Percentiles rank a stretch among this genome's conserved stretches.
These are phyloP conservation scores for Coccyzus lansbergi DNA, from an alignment of 2,797 vertebrate genomes.

Conservation along the genomic window DNA sequence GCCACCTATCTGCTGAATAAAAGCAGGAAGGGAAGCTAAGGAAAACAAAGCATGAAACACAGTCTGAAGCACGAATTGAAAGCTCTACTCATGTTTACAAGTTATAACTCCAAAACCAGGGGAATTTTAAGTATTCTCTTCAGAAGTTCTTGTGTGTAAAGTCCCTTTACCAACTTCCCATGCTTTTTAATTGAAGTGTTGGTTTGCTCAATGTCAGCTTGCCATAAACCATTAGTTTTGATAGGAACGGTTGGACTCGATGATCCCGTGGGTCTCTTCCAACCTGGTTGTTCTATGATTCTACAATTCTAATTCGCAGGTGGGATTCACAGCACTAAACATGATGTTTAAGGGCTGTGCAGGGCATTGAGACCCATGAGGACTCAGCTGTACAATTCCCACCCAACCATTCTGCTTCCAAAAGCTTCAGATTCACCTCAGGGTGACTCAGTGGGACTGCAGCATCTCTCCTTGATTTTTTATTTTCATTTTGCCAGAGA, in stretches of 20 bases:
- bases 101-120: background rate
- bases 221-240: background rate
- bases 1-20: constrained; percentile 61
- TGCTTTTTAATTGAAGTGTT: background rate
- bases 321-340: background rate
- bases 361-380: rapidly evolving
- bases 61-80: background rate
- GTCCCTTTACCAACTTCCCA: background rate
- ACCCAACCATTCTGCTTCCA: background rate
- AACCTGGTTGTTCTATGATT: too few species aligned
- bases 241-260: too few species aligned
- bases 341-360: background rate
- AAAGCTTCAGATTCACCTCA: background rate
- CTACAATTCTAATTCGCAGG: too few species aligned
- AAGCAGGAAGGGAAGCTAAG: constrained; percentile 36
- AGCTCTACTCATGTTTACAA: background rate
- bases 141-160: background rate
- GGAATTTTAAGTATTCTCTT: background rate
- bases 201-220: background rate
- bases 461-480: background rate
- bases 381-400: background rate
- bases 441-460: too few species aligned
- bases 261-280: too few species aligned
- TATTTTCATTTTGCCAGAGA: background rate
- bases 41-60: constrained; percentile 17